Evolutionary conservation across 1,140 invertebrate species (phyloP), one percentile per base, ranked within the genome.

Genomic region (Heliconius himera): DNA sequence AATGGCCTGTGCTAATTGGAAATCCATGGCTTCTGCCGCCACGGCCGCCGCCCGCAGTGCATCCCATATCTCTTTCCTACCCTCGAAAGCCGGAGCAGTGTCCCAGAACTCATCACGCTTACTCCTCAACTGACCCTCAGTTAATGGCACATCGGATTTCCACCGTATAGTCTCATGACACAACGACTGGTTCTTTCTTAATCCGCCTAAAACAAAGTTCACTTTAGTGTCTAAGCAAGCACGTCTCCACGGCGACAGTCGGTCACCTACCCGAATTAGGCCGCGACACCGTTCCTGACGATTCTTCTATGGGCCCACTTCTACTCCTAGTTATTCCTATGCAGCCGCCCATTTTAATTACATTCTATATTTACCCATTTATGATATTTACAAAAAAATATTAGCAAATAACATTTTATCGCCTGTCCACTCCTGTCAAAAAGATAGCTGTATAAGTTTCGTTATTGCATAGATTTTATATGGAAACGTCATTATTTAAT

Each of bases 61-160:
- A 95, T 99, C 98, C 99, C 99, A 99, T 83, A 99, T 99, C 95
- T 99, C 98, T 93, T 99, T 99, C n/a, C 98, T 96, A 16, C 99
- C 98, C 88, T 99, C 98, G 94, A 99, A 99, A 1, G 98, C 98
- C 56, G 98, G 98, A 18, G 99, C 98, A 1, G 99, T 99, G 86
- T 99, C 98, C 99, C 98, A 99, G 94, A 99, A 99, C 95, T 99
- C 98, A 96, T 99, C 98, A 81, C 98, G 95, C 93, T 99, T 99
- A 88, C 98, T 98, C 73, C 97, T 95, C 56, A 99, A 91, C 94
- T 99, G 98, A 51, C 98, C 98, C 91, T 99, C 98, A 13, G 98
- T 99, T 84, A 99, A 95, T 79, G 98, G 98, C 85, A 99, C 97
- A 93, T 99, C 98, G 46, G 98, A 99, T 91, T 99, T 99, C 98